phyloP scores from a whole-genome alignment of 2,113 vertebrate genomes.

The Atherinomorus stipes region DNA sequence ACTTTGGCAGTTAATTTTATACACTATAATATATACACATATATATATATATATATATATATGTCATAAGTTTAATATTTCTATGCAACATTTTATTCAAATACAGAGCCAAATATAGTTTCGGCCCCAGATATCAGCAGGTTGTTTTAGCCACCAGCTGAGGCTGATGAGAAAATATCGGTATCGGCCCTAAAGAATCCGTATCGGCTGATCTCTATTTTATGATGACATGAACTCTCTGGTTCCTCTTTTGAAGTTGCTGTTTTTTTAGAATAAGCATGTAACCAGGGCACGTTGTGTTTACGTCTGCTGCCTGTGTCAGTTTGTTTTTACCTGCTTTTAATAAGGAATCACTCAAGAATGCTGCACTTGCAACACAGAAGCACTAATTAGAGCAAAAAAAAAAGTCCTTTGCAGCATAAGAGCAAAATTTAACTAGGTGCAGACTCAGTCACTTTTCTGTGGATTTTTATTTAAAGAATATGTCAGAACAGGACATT shows the following conservation, averaged over 20 bases:
- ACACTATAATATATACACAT: too few species aligned
- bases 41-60: too few species aligned
- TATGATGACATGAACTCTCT: not conserved
- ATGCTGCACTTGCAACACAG: slow-evolving; percentile 24
- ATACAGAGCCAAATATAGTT: too few species aligned
- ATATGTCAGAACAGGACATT: not conserved
- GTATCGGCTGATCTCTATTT: too few species aligned
- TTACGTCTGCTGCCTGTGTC: not conserved
- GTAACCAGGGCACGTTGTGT: not conserved
- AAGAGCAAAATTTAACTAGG: slow-evolving; percentile 8
- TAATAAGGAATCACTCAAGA: slow-evolving; percentile 24
- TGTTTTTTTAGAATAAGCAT: not conserved
- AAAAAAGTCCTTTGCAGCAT: slow-evolving; percentile 15
- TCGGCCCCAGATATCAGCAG: too few species aligned
- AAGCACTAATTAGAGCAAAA: slow-evolving; percentile 58
- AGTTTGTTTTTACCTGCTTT: slow-evolving; percentile 16
- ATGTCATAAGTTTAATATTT: too few species aligned
- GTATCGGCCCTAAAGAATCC: too few species aligned
- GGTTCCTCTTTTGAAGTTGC: not conserved
- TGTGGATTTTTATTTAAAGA: slow-evolving; percentile 11
- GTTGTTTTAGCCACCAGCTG: too few species aligned
- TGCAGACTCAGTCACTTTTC: slow-evolving; percentile 39
- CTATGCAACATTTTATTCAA: too few species aligned
- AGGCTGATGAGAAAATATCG: too few species aligned
- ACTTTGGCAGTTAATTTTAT: too few species aligned